Evolutionary conservation across 2,113 vertebrate genomes (phyloP), one percentile per base, ranked within the genome.

Genomic region (Pitta sordida): DNA sequence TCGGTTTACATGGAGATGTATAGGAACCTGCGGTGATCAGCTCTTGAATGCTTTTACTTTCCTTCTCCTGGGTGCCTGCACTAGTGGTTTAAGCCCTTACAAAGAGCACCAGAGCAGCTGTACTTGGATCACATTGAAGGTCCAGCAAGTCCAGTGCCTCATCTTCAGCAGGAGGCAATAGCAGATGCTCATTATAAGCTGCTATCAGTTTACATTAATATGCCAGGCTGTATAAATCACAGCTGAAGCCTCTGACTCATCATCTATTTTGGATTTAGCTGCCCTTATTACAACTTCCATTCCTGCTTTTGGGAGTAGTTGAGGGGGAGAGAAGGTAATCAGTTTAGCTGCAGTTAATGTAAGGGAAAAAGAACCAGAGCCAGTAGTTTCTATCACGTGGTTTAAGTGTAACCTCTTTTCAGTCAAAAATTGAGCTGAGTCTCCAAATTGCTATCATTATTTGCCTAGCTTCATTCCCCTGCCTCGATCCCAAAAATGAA

Each of bases 171-270:
- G 85, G 55, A 96, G 90, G 85, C 59, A 90, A 88, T 37, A 77
- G 68, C 96, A 96, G 93, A 95, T 95, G 95, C 71, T 95, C 88
- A 90, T 91, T 96, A 94, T 80, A 88, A 93, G 79, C 90, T 70
- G 55, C 82, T 96, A 95, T 96, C 95, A 80, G 75, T 91, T 96
- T 93, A 91, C 85, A 95, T 95, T 96, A 93, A 83, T 93, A 91
- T 91, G 90, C 95, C 90, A 93, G 82, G 79, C 94, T 95, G 92
- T 94, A 96, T 91, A 96, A 90, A 95, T 85, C 94, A 93, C 91
- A 94, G 79, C 91, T 85, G 93, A 96, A 96, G 75, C 59, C 71
- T 96, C 85, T 94, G 93, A 88, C 92, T 95, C 95, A 90, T 90
- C 88, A 32, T 91, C 85, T 88, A 7, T 88, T 88, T 65, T 43